Base-by-base conservation (phyloP, 92 coral and sea anemone genomes). In the Epizoanthus fatuus region DNA sequence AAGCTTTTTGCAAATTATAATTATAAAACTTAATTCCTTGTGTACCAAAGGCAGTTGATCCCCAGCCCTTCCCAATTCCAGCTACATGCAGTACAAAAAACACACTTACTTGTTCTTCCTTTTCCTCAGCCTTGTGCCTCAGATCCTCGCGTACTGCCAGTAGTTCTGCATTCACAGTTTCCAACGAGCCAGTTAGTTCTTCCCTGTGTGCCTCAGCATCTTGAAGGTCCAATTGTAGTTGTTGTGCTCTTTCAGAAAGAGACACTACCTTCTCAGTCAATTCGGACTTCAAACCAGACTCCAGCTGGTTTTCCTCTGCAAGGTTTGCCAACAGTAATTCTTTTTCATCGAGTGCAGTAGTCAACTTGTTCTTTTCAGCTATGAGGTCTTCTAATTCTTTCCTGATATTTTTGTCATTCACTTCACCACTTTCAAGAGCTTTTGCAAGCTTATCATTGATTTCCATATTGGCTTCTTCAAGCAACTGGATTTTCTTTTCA, bases 101-200 rank as follows among this genome's bases (percentile, higher is more conserved):
- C 74, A 2, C 57, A 65, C 80, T 74, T 47, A 85, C 69, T 45
- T 67, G 59, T 10, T 73, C 75, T 51, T 79, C 83, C 4, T 72
- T 52, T 38, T 84, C 79, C 37, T 83, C 81, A 53, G 78, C 80
- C 38, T 79, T 67, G 32, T 67, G 66, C 19, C 55, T 74, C 37
- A 93, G 86, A 25, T 90, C 80, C 6, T 42, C 63, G n/a, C 77
- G 78, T 9, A 59, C 83, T 7, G 84, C 76, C 8, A n/a, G 40
- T 60, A 77, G 37, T 10, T 77, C 82, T 2, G 70, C 47, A 13
- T 77, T 25, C 20, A 42, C 68, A 19, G 40, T 60, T 55, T 60
- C 82, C 55, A 77, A 44, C 12, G 71, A 77, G 17, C 70, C 52
- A 51, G 39, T 77, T 2, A 60, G 39, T 60, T 77, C 71, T 17